Base-by-base conservation (phyloP, 2,888 invertebrate genomes). In the Heliconius erato region DNA sequence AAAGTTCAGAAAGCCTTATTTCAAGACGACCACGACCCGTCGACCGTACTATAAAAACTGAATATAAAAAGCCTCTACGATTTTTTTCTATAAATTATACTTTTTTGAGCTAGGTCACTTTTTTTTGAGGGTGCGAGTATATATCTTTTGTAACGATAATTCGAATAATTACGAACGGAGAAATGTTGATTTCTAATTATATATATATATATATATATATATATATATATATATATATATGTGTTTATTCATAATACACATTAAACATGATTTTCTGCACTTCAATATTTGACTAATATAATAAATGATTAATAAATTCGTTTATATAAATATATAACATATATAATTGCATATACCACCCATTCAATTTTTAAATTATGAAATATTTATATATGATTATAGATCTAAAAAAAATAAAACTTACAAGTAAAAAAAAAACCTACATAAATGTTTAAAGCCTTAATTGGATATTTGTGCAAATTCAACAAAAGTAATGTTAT, bases 401-500 rank as follows among this genome's bases (percentile, higher is more conserved):
- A 44, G 26, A n/a, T 35, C 74, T 35, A 63, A 76, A n/a, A 59
- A 67, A 67, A 78, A 19, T 40, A 44, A 67, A 35, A n/a, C 35
- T 63, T 63, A 76, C 19, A 23, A 54, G 7, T 23, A 76, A 35
- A n/a, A 63, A 74, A 26, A 76, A 76, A 59, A 7, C 35, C 26
- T 44, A 44, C 26, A 49, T 12, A 74, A 74, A n/a, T 11, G 11
- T 32, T 59, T 49, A 65, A 74, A 68, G 59, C 49, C 65, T 74
- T 80, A 54, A 35, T 54, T 63, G 35, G n/a, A 74, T 54, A 67
- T 74, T 80, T 80, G 80, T 80, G 74, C 74, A 74, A 68, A 74
- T n/a, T 49, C 59, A 74, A 80, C 26, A 68, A 80, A 80, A 80
- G 11, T 67, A 35, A 74, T 74, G 16, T 80, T 74, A 74, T 80